A percentile compares a stretch with the other conserved stretches of the same genome.
phyloP scores from a whole-genome alignment of 2,113 vertebrate genomes.

The Amphiprion percula region DNA sequence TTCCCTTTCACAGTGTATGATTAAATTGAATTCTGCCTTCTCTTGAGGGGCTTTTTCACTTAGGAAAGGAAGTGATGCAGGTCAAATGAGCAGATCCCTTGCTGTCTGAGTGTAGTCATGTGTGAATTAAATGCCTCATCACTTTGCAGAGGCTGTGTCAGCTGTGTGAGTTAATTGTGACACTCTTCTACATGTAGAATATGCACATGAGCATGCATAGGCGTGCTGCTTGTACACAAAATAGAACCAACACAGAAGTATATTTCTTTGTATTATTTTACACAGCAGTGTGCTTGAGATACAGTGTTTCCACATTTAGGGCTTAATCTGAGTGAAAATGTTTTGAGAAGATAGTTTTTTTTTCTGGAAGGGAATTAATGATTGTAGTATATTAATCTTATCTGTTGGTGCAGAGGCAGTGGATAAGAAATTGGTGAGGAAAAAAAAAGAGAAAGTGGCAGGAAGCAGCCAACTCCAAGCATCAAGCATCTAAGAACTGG shows the following conservation, averaged over 20 bases:
- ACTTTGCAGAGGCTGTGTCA: slow-evolving; percentile 51
- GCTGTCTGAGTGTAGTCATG: slow-evolving; percentile 61
- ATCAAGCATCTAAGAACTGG: slow-evolving; percentile 51
- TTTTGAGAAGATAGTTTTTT: slow-evolving; percentile 8
- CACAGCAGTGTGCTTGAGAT: slow-evolving; percentile 29
- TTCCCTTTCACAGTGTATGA: slow-evolving; percentile 56
- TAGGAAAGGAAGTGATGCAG: slow-evolving; percentile 48
- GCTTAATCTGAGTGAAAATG: slow-evolving; percentile 31
- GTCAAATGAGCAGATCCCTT: slow-evolving; percentile 72
- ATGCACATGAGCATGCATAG: slow-evolving; percentile 12
- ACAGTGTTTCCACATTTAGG: slow-evolving; percentile 33
- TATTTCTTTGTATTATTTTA: slow-evolving; percentile 10
- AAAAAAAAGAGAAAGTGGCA: slow-evolving; percentile 6
- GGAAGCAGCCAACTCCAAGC: slow-evolving; percentile 60
- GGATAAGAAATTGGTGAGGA: slow-evolving; percentile 40
- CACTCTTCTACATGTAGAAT: slow-evolving; percentile 22
- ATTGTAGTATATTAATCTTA: slow-evolving; percentile 58
- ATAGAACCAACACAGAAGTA: not conserved
- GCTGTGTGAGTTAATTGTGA: slow-evolving; percentile 59
- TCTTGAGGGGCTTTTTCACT: slow-evolving; percentile 58
- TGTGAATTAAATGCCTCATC: slow-evolving; percentile 73
- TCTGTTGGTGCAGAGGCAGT: slow-evolving; percentile 51
- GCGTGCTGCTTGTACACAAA: slow-evolving; percentile 2
- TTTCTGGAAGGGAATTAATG: slow-evolving; percentile 51
- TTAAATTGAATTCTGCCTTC: slow-evolving; percentile 69